Base-by-base conservation (phyloP, 2,888 invertebrate genomes). In the Erebia epiphron region DNA sequence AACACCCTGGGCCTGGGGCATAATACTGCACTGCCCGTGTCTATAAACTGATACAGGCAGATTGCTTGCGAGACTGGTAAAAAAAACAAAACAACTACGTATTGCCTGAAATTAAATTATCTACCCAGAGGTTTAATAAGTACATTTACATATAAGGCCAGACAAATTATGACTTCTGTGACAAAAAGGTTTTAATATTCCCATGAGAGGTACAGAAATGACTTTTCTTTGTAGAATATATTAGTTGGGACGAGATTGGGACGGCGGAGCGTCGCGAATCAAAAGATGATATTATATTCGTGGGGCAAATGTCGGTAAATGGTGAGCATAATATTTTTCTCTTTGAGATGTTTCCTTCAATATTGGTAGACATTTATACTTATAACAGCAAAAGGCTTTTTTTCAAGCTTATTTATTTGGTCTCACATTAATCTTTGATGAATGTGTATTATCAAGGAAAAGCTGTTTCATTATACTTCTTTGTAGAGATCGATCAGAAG, bases 141-240 rank as follows among this genome's bases (percentile, higher is more conserved):
- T 10, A 13, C 26, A 10, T 5, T 4, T 1, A 1, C 3, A 1
- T 18, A 26, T 4, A 50, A 16, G 14, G 49, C n/a, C 14, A 26
- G 57, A 26, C n/a, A 21, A 26, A 26, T 57, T 35, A 26, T 14
- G 14, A 58, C 35, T 58, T 58, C 57, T 9, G 26, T 58, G 54
- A 35, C 57, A 13, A 5, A 14, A 35, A 18, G 16, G 14, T 8
- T 35, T 58, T 26, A 57, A 26, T 58, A 58, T 58, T 35, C 9
- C 73, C 73, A 73, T 76, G 77, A 77, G 76, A 79, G 78, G 75
- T 76, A n/a, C 70, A 70, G 77, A 84, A 84, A 85, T 83, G 82
- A 80, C 82, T 82, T 81, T 76, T 77, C 78, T 82, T 80, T 77
- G 76, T 65, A 26, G 16, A 54, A n/a, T 60, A 14, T 56, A 49